Base-by-base conservation (phyloP, 2,113 vertebrate genomes). In the Ailurus styani region DNA sequence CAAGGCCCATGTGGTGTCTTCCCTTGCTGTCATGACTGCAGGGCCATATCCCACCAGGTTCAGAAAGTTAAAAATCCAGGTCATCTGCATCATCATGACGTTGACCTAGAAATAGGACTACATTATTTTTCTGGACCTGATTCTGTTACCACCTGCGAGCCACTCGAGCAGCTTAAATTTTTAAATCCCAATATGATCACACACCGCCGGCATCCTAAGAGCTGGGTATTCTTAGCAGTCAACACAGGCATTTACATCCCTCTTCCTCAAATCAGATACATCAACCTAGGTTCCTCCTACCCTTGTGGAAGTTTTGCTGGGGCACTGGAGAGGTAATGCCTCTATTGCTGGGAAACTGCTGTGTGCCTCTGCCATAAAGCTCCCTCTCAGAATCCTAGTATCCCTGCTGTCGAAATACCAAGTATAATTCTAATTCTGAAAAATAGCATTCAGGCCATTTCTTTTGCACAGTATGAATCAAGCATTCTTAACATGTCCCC, bases 401-500 rank as follows among this genome's bases (percentile, higher is more conserved):
- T 93, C 25, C 1, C 18, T 87, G 37, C 55, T 96, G 96, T 95
- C 57, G 89, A 97, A 17, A 40, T 0, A 0, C 64, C 83, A 87
- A 62, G 40, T 77, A 83, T 97, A 97, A 85, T 98, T 98, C 70
- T 96, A 20, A 98, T 91, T 86, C 95, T 79, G 88, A 95, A 96
- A 96, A 97, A 55, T n/a, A 78, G 50, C 75, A 97, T 31, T 91
- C 29, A 6, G 57, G 2, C 64, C 21, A 60, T 95, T 96, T 97
- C 84, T 88, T 97, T 93, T 79, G 79, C 85, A 17, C 0, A 2
- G 77, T 73, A 72, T 64, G 83, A 98, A 98, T 97, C 96, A 98
- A 98, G 60, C 87, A 97, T 98, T 98, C 97, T 97, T 98, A 95
- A 79, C 91, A 79, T 81, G 77, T 34, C 57, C 31, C 52, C 9